Evolutionary conservation across 2,113 vertebrate genomes (phyloP), one percentile per base, ranked within the genome.

Genomic region (Dermatemys mawii): DNA sequence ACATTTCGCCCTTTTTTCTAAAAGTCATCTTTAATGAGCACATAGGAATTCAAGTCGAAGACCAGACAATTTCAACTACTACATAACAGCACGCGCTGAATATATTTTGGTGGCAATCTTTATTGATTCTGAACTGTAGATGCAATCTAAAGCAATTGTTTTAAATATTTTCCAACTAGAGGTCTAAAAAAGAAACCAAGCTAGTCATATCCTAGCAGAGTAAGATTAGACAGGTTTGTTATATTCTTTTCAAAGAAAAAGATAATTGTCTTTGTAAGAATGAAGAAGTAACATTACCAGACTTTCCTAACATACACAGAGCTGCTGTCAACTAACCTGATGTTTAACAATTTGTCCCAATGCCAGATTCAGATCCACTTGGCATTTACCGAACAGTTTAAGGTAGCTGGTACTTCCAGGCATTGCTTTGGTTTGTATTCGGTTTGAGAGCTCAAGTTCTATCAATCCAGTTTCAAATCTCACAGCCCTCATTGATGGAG

Each of bases 301-400:
- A 55, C 83, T 60, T 81, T 81, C 32, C 8, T 32, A 86, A 44
- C 16, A 78, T 14, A 22, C 1, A 2, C 26, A 87, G 93, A 41
- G 81, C 83, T 32, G n/a, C 1, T 46, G 12, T 76, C 1, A 78
- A 90, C 95, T 86, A 67, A 99, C 99, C 98, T 99, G 99, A 97
- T 99, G 99, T 90, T 99, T 99, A 90, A 99, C 99, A 79, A 99
- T 99, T 97, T 99, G 99, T 86, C 99, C 99, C 24, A 99, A 97
- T 7, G 99, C 99, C 96, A 99, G 98, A 97, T 99, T 98, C 89
- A 99, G 98, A 96, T 99, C 99, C 63, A 99, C 99, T 92, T 99
- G 99, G 96, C 99, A 99, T 97, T 99, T 99, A 50, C 99, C 99
- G 93, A 99, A 99, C 50, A 99, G 98, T 94, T 99, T 99, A 57